phyloP scores from a whole-genome alignment of 2,113 vertebrate species.

The Stegostoma tigrinum region DNA sequence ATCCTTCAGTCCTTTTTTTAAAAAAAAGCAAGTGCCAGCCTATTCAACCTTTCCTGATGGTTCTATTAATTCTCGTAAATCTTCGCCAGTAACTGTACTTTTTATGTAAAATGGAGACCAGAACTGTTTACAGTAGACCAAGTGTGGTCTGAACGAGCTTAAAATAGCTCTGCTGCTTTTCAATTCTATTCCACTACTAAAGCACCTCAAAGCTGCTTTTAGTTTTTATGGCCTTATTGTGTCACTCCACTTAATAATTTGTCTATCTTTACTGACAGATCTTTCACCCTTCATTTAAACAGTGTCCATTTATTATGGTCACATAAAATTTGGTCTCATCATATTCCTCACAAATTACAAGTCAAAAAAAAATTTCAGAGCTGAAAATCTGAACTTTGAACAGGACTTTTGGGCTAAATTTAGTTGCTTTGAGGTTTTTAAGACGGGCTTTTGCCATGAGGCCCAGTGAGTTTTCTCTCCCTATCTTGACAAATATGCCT shows the following conservation, averaged over 20 bases:
- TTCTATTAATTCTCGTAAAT: neutral
- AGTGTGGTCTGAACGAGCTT: neutral
- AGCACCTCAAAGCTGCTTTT: neutral
- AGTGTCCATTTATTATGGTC: neutral
- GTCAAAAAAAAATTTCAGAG: neutral
- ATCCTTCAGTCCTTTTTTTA: neutral
- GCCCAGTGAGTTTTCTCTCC: too few species aligned
- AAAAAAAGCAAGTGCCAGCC: neutral
- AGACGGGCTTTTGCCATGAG: too few species aligned
- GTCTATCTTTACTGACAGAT: neutral
- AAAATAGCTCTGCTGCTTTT: neutral
- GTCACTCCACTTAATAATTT: neutral
- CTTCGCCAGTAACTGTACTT: neutral
- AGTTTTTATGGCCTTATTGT: neutral
- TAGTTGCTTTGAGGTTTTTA: too few species aligned
- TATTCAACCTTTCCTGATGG: neutral
- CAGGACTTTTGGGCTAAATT: too few species aligned
- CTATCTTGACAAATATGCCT: too few species aligned
- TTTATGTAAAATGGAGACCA: neutral
- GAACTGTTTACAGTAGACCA: neutral
- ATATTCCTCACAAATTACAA: neutral
- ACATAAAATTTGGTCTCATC: neutral
- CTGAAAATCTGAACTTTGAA: neutral
- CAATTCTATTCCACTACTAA: neutral
- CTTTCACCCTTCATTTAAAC: neutral